phyloP scores from a whole-genome alignment of 2,113 vertebrate genomes.

The Oreochromis spilurus region DNA sequence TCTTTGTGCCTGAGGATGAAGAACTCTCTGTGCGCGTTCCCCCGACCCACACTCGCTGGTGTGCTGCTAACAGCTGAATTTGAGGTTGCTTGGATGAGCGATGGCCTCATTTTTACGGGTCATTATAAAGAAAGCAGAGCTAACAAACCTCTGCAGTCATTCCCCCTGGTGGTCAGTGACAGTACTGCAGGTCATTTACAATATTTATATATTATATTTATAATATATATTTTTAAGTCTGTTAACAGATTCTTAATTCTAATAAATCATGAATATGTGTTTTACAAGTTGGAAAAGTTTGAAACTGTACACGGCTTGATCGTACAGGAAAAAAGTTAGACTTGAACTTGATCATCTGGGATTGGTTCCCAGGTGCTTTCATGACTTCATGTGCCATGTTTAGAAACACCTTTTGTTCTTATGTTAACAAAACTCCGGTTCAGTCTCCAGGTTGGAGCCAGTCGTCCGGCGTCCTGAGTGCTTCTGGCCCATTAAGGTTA shows the following conservation, averaged over 20 bases:
- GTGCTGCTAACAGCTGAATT: not conserved
- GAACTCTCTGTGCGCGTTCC: not conserved
- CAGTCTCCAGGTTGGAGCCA: not conserved
- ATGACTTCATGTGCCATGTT: not conserved
- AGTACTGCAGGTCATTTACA: not conserved
- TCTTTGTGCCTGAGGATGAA: not conserved
- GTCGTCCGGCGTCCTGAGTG: not conserved
- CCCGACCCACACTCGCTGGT: not conserved
- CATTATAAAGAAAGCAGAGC: not conserved
- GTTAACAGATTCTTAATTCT: not conserved
- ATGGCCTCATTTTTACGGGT: not conserved
- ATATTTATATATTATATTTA: not conserved
- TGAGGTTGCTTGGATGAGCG: not conserved
- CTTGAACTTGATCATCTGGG: too few species aligned
- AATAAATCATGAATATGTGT: not conserved
- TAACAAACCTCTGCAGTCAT: not conserved
- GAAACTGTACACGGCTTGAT: not conserved
- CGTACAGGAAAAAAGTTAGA: not conserved
- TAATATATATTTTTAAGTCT: not conserved
- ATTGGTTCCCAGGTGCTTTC: not conserved
- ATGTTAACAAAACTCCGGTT: not conserved
- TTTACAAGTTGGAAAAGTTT: not conserved
- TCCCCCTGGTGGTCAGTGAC: accelerated
- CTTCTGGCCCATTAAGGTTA: not conserved
- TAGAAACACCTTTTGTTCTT: not conserved